These are phyloP conservation scores for Choloepus hoffmanni DNA, from an alignment of 2,113 vertebrate species.

Conservation along the genomic window DNA sequence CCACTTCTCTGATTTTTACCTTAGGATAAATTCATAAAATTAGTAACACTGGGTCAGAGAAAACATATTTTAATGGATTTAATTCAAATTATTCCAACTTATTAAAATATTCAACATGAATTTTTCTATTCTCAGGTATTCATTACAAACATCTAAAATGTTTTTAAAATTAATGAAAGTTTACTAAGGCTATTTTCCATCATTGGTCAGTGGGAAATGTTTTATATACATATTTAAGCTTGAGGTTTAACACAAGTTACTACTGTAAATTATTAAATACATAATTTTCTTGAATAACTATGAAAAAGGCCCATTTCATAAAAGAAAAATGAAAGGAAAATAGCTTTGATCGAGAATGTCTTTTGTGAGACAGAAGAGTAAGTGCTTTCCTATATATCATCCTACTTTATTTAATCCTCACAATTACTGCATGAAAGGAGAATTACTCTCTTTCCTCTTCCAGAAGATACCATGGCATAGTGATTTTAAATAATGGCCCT, in stretches of 20 bases:
- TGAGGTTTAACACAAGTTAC: background rate
- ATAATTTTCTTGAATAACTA: background rate
- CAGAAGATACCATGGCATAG: background rate
- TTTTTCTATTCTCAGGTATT: conserved; percentile 20
- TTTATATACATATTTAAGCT: background rate
- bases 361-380: background rate
- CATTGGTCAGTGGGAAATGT: background rate
- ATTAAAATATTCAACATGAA: background rate
- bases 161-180: background rate
- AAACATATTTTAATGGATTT: background rate
- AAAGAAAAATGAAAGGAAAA: background rate
- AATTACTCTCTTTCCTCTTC: background rate
- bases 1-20: background rate
- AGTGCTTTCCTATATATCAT: background rate
- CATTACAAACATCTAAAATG: background rate
- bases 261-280: background rate
- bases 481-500: background rate
- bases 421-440: background rate
- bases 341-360: background rate
- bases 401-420: background rate
- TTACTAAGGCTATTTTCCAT: background rate
- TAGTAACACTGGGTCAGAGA: background rate
- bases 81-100: background rate
- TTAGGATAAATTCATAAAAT: background rate
- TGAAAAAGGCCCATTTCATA: background rate